These are phyloP conservation scores for Urocitellus parryii DNA, from an alignment of 2,113 vertebrate genomes.

Conservation along the genomic window DNA sequence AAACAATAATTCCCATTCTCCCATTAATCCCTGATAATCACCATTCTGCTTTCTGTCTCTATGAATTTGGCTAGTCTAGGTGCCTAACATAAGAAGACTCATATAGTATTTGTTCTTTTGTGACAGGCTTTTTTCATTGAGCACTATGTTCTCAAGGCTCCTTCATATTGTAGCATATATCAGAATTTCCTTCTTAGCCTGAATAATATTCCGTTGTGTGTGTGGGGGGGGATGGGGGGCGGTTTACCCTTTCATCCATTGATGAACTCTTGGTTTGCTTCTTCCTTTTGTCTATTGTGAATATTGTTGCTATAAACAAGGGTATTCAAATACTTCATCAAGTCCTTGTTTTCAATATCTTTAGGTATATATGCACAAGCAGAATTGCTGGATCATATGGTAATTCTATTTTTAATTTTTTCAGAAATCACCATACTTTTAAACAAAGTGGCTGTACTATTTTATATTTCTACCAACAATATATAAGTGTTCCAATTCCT, in stretches of 20 bases:
- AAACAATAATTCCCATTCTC: neutral
- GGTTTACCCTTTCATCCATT: neutral
- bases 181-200: neutral
- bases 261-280: neutral
- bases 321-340: neutral
- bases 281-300: neutral
- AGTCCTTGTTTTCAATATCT: neutral
- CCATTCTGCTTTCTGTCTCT: neutral
- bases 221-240: too few species aligned
- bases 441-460: neutral
- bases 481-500: neutral
- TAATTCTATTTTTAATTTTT: constrained; percentile 6
- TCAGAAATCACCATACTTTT: neutral
- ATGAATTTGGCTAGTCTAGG: neutral
- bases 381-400: neutral
- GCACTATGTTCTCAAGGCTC: neutral
- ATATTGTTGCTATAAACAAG: neutral
- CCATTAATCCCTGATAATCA: too few species aligned
- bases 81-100: neutral
- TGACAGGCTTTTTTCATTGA: neutral
- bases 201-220: neutral
- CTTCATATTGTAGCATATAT: neutral
- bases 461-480: neutral
- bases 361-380: constrained; percentile 13
- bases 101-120: neutral